Percentiles rank a stretch among this genome's conserved stretches.
Conservation (phyloP, 2,888 invertebrate genomes). For the Monopis laevigella region DNA sequence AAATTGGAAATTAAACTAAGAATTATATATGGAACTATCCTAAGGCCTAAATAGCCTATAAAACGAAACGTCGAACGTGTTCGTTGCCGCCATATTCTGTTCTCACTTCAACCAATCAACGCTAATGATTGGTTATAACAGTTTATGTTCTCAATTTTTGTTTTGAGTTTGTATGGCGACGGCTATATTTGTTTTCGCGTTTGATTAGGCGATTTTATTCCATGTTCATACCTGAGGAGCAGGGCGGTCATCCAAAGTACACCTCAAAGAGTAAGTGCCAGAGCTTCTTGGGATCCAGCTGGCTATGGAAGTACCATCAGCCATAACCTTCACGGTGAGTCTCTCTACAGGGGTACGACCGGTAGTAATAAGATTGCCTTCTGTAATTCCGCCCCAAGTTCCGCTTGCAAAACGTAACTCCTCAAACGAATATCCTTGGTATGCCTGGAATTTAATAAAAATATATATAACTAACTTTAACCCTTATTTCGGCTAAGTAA, state of each 20-base stretch:
- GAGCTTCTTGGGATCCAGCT: slow-evolving; percentile 92
- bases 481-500: no score
- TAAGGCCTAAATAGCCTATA: no score
- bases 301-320: slow-evolving; percentile 84
- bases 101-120: no score
- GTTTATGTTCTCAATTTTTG: no score
- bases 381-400: slow-evolving; percentile 44
- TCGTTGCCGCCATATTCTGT: no score
- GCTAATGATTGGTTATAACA: no score
- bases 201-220: no score
- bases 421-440: slow-evolving; percentile 94
- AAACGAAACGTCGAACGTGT: no score
- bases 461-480: neutral
- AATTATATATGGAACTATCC: no score
- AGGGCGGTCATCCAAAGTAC: slow-evolving; percentile 86
- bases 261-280: slow-evolving; percentile 89
- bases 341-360: slow-evolving; percentile 70
- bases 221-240: slow-evolving; percentile 77
- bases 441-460: slow-evolving; percentile 65
- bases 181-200: no score
- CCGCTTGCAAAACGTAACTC: slow-evolving; percentile 77
- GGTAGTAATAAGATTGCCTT: slow-evolving; percentile 23
- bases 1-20: no score
- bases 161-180: no score
- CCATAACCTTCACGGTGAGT: slow-evolving; percentile 79